Evolutionary conservation across 2,113 vertebrate genomes (phyloP), one percentile per base, ranked within the genome.

Genomic region (Vireo altiloquus): DNA sequence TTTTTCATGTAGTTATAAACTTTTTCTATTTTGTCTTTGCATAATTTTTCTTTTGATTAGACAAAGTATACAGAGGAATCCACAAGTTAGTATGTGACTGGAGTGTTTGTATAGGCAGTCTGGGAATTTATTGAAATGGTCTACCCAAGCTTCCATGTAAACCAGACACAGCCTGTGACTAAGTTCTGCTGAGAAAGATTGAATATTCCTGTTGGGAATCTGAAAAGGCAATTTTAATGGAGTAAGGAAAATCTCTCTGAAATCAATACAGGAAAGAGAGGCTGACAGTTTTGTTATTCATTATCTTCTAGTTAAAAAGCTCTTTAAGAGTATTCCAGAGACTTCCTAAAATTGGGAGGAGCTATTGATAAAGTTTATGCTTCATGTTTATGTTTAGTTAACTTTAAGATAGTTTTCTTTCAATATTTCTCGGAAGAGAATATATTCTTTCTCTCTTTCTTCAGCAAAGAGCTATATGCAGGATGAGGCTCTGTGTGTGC

Each of bases 191-290:
- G 63, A 85, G 63, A 11, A 72, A 92, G 65, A 80, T 0, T 85
- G 82, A 86, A 35, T 49, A 54, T 47, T 93, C 42, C 85, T 91
- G 61, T 47, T 71, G 57, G 94, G 77, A 94, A 69, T 60, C 56
- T 80, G 80, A 91, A 91, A 95, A 85, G 64, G 44, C 63, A 70
- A 61, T 94, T 89, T 89, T 75, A 82, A 87, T 56, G 52, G 63
- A 87, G 35, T 87, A 66, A 63, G 47, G 83, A 92, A 94, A 94
- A 84, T 30, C 5, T 89, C 70, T 85, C 90, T 75, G 82, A 96
- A 94, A 96, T 95, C 71, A 76, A 86, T 82, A 88, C 57, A 91
- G 80, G 82, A 90, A 97, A 71, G 47, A 74, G 33, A 87, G n/a
- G 7, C 60, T 94, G 87, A 65, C 59, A 71, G 63, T 68, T 94